Percentiles rank a stretch among this genome's conserved stretches.
phyloP scores from a whole-genome alignment of 2,113 vertebrate genomes.

The Tragelaphus strepsiceros region DNA sequence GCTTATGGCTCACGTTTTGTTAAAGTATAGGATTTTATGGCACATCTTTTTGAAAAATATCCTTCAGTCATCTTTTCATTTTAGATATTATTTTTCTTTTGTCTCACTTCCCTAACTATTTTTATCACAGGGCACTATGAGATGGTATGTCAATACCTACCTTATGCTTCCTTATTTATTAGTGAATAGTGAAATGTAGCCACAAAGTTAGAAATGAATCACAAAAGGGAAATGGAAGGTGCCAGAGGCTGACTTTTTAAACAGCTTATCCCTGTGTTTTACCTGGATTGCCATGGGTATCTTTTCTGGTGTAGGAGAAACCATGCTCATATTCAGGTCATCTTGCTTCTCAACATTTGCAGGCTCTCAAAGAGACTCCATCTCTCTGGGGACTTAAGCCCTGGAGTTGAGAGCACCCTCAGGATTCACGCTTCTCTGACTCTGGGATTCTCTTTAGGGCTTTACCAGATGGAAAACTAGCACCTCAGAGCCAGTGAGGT shows the following conservation, averaged over 20 bases:
- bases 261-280: neutral
- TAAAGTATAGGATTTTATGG: neutral
- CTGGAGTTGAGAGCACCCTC: conserved; percentile 39
- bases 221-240: neutral
- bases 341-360: neutral
- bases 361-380: neutral
- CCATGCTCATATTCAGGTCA: neutral
- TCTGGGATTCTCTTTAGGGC: conserved; percentile 51
- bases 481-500: conserved; percentile 53
- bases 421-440: conserved; percentile 49
- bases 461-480: conserved; percentile 68
- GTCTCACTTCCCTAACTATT: neutral
- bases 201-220: neutral
- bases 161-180: neutral
- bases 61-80: neutral
- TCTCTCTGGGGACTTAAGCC: conserved; percentile 28
- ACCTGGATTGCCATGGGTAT: neutral
- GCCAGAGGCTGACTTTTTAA: neutral
- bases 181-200: neutral
- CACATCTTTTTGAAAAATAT: conserved; percentile 20
- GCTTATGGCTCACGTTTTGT: neutral
- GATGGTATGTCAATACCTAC: neutral
- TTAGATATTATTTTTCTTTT: neutral
- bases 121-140: neutral
- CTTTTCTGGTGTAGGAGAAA: neutral